A percentile compares a stretch with the other conserved stretches of the same genome.
These are phyloP conservation scores for Pteropus alecto DNA, from an alignment of 2,113 vertebrate genomes.

Conservation along the genomic window DNA sequence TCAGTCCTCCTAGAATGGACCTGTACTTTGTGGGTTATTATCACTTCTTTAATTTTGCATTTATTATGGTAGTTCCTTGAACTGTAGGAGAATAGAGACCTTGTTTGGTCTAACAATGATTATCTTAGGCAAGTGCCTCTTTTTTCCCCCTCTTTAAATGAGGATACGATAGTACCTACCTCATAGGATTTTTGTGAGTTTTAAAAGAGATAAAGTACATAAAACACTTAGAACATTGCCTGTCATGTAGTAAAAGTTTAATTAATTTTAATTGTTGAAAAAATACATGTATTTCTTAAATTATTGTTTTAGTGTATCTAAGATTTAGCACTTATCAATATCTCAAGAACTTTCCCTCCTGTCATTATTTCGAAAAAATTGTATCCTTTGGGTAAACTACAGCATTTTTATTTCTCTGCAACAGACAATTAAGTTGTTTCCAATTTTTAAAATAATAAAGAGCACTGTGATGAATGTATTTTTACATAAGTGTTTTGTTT, in stretches of 20 bases:
- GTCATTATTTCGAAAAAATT: not conserved
- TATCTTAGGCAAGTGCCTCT: not conserved
- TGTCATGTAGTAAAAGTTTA: not conserved
- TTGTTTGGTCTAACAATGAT: not conserved
- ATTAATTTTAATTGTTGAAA: conserved; percentile 12
- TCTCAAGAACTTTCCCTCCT: not conserved
- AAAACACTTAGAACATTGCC: not conserved
- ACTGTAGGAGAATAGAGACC: not conserved
- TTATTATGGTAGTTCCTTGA: not conserved
- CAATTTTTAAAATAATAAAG: not conserved
- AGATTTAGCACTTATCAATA: not conserved
- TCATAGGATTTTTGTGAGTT: not conserved
- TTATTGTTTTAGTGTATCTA: not conserved
- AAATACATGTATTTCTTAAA: not conserved
- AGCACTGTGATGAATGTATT: not conserved
- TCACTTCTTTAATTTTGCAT: not conserved
- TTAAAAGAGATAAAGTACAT: not conserved
- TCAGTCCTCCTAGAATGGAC: not conserved
- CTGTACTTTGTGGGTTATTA: not conserved
- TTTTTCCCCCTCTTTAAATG: not conserved
- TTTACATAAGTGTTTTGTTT: not conserved
- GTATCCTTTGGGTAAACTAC: not conserved
- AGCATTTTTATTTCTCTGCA: not conserved
- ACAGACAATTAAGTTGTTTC: not conserved
- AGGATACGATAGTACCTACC: not conserved